Evolutionary conservation across 2,797 vertebrate species (phyloP), one percentile per base, ranked within the genome.

Genomic region (Artibeus lituratus): DNA sequence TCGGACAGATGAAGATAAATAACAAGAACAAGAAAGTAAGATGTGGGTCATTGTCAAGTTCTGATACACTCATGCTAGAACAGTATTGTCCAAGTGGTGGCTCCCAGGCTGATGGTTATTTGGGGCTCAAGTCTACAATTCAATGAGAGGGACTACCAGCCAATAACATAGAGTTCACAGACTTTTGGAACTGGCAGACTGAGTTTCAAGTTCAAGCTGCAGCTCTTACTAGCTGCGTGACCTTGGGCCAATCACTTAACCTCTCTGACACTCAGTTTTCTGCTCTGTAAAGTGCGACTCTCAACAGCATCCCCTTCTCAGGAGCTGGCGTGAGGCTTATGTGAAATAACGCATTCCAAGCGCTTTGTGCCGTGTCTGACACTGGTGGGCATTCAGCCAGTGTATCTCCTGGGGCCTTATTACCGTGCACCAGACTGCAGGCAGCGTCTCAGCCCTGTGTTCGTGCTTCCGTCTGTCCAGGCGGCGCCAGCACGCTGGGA

Each of bases 191-290:
- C 59, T 32, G 44, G n/a, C 42, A 49, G 62, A 21, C 24, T 32
- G 76, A 39, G 37, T 69, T 62, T 81, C 55, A 18, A 72, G 26
- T 29, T 70, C 11, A 29, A 72, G 72, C 39, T 26, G 76, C 47
- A n/a, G 0, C 26, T 35, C 42, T 78, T 32, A 18, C 32, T 24
- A 53, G 51, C 47, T 59, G 65, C 39, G 88, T 35, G 82, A 47
- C 80, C 29, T 78, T 49, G 69, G 69, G 26, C 5, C 22, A 78
- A 37, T 49, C 67, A 39, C 59, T 44, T 70, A n/a, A 18, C 49
- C n/a, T 86, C 67, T 53, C 53, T 55, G 92, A 74, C 81, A 39
- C 57, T 69, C 53, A 0, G 77, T 78, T 95, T 69, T 84, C 81
- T 83, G 24, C n/a, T 74, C 49, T 35, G 18, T 26, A 29, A 70